Percentiles rank a stretch among this genome's conserved stretches.
Evolutionary conservation across 2,797 vertebrate species (phyloP).

Genomic region (Neolamprologus multifasciatus): DNA sequence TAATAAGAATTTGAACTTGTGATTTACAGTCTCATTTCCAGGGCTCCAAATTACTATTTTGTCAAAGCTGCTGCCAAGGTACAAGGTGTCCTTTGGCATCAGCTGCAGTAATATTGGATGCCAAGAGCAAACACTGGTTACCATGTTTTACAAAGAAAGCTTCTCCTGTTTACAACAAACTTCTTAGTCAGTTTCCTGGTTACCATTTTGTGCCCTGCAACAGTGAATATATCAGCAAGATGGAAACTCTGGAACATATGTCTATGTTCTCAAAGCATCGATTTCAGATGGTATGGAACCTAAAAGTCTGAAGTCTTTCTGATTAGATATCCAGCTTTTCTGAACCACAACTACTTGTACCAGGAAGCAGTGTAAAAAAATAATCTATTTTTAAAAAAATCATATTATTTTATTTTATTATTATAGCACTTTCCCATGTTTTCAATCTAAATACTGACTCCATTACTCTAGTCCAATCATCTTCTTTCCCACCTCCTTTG

Average conservation of each 20-base stretch:
- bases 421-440: background rate
- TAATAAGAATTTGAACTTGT: background rate
- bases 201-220: background rate
- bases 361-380: background rate
- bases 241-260: background rate
- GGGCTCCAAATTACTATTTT: background rate
- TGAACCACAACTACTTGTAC: background rate
- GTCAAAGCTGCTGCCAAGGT: background rate
- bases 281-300: background rate
- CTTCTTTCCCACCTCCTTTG: background rate
- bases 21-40: background rate
- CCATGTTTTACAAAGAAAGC: background rate
- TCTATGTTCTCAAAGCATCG: background rate
- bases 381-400: rapidly evolving
- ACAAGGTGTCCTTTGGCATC: background rate
- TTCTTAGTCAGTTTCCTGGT: background rate
- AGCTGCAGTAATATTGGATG: background rate
- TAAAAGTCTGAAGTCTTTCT: background rate
- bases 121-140: background rate
- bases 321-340: background rate
- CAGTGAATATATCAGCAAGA: background rate
- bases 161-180: background rate
- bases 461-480: background rate
- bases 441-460: background rate
- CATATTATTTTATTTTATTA: background rate